Evolutionary conservation across 2,888 invertebrate genomes (phyloP), one percentile per base, ranked within the genome.

Genomic region (Lasius platythorax): DNA sequence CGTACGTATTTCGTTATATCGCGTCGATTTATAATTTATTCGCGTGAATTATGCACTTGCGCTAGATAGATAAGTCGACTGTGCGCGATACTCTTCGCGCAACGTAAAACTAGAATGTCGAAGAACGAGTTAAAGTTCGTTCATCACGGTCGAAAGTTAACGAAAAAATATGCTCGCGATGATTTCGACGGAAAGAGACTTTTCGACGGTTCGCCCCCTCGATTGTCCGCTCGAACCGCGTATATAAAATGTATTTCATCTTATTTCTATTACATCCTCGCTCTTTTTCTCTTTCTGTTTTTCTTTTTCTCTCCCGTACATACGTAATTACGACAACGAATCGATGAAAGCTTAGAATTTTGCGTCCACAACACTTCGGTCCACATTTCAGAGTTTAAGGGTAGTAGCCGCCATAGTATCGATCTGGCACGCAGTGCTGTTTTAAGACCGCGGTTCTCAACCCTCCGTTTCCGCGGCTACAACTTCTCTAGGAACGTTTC

Each of bases 341-440:
- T 73, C 40, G 79, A 81, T 46, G 72, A n/a, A 83, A 83, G 66
- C 79, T 58, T 56, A 37, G 58, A 67, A 56, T 86, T 89, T 89
- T 85, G 88, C 88, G 82, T 87, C 91, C 88, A 89, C 53, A 53
- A 53, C 1, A 53, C 87, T 88, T 91, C 87, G 89, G 91, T 89
- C 88, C 90, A 90, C 91, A 89, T 92, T 93, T 92, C 90, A 89
- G 90, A 90, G 92, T 93, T 92, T 93, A 92, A 92, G 92, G 93
- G 92, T 92, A 53, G n/a, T 53, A 91, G 91, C 88, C 87, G 87
- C 90, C 90, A 88, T 90, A 89, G 91, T 93, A 94, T 94, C 93
- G 93, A 94, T 94, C 92, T 93, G 93, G 85, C 86, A 89, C 91
- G 92, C 92, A 92, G 92, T 92, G 92, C 93, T 92, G 92, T 93